A percentile compares a stretch with the other conserved stretches of the same genome.
These are phyloP conservation scores for Diglossa cyanea DNA, from an alignment of 2,797 vertebrate species.

Conservation along the genomic window DNA sequence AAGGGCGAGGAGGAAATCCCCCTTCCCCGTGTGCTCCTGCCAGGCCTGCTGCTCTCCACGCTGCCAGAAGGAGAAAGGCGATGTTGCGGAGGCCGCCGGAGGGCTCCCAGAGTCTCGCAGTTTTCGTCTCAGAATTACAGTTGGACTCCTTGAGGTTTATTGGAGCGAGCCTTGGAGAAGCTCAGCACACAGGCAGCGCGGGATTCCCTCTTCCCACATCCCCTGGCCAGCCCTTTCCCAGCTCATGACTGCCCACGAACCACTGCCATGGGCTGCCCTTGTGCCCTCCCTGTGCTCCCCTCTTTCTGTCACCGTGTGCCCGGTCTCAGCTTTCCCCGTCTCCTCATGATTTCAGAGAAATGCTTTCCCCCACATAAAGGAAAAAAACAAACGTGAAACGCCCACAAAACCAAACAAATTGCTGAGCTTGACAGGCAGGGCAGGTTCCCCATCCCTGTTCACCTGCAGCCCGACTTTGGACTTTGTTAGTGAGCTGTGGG, in stretches of 20 bases:
- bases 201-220: neutral
- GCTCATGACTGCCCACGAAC: neutral
- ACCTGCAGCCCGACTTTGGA: neutral
- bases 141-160: neutral
- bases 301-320: fast-evolving
- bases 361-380: fast-evolving
- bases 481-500: neutral
- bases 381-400: neutral
- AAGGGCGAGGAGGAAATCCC: neutral
- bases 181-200: fast-evolving
- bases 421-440: neutral
- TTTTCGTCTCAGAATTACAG: neutral
- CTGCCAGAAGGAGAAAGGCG: neutral
- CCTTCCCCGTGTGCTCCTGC: neutral
- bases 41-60: neutral
- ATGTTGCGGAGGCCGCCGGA: neutral
- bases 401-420: neutral
- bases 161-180: neutral
- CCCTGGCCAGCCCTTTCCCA: neutral
- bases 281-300: neutral
- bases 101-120: neutral
- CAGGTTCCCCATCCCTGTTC: neutral
- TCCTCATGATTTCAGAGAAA: neutral
- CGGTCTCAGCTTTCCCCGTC: neutral
- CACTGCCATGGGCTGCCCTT: fast-evolving